Evolutionary conservation across 2,113 vertebrate genomes (phyloP).

Genomic region (Saccopteryx bilineata): DNA sequence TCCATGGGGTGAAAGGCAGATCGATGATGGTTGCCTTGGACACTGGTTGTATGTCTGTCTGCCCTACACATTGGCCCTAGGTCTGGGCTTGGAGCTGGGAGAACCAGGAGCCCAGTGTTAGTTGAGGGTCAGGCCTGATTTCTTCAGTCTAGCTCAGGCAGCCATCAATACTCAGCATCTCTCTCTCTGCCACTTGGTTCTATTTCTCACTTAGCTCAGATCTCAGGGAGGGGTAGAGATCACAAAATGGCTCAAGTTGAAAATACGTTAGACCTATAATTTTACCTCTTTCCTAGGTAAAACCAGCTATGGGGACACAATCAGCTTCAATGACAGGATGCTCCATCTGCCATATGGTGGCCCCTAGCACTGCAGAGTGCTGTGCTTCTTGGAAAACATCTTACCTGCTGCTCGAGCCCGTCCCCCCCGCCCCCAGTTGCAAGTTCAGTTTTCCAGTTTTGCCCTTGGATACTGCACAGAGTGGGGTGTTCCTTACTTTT

Average conservation of each 20-base stretch:
- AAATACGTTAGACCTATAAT: neutral
- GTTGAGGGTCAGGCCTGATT: neutral
- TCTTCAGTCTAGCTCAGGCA: neutral
- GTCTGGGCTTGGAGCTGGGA: neutral
- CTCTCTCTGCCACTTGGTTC: neutral
- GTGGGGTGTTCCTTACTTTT: neutral
- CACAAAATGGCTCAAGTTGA: neutral
- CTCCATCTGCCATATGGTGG: rapidly evolving
- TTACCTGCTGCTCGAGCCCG: rapidly evolving
- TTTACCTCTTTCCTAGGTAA: neutral
- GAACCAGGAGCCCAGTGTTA: neutral
- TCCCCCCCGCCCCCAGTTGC: rapidly evolving
- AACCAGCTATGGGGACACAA: neutral
- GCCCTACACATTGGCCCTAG: rapidly evolving
- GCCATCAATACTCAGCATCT: rapidly evolving
- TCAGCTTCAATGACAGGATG: neutral
- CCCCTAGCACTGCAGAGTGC: too few relatives aligned
- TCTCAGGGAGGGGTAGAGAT: neutral
- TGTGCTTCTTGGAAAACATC: neutral
- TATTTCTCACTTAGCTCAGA: neutral
- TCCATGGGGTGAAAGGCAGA: neutral
- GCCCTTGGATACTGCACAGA: neutral
- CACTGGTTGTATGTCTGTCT: rapidly evolving
- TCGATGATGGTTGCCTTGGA: rapidly evolving
- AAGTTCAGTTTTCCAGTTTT: neutral